phyloP scores from a whole-genome alignment of 2,113 vertebrate genomes.

The Salvelinus alpinus region DNA sequence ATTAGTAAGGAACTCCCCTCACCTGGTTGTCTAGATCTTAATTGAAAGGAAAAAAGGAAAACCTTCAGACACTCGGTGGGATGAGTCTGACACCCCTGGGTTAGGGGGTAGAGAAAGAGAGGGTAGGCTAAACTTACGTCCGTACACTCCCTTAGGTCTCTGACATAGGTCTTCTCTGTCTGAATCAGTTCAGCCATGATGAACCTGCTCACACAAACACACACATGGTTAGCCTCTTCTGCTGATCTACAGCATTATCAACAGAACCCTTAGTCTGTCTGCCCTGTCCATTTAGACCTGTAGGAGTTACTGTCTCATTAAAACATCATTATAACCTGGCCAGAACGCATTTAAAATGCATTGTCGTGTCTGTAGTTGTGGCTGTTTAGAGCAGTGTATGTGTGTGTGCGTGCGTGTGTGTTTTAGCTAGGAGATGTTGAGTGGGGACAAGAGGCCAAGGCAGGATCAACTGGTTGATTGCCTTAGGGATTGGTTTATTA shows the following conservation, averaged over 20 bases:
- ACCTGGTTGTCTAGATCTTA: too few relatives aligned
- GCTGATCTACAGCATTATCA: slow-evolving; percentile 22
- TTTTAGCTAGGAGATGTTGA: not conserved
- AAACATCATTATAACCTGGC: too few relatives aligned
- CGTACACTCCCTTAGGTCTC: slow-evolving; percentile 97
- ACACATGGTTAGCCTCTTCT: slow-evolving; percentile 21
- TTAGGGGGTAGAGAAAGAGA: not conserved
- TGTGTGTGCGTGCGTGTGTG: not conserved
- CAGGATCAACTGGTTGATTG: too few relatives aligned
- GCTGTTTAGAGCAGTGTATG: not conserved
- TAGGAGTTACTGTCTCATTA: too few relatives aligned
- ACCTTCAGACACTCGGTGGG: too few relatives aligned
- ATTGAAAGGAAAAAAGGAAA: too few relatives aligned
- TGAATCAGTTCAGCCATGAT: slow-evolving; percentile 99
- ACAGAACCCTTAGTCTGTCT: slow-evolving; percentile 20
- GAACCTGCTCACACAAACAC: slow-evolving; percentile 78
- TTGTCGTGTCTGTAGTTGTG: slow-evolving; percentile 9
- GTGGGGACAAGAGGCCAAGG: too few relatives aligned
- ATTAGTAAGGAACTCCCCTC: too few relatives aligned
- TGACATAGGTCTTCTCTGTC: slow-evolving; percentile 96
- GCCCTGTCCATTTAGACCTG: slow-evolving; percentile 29
- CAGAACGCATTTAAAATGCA: not conserved
- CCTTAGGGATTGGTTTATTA: too few relatives aligned
- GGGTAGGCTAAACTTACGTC: slow-evolving; percentile 82
- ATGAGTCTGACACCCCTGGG: too few relatives aligned